phyloP scores from a whole-genome alignment of 2,113 vertebrate species.

The Pelecanoides urinatrix region DNA sequence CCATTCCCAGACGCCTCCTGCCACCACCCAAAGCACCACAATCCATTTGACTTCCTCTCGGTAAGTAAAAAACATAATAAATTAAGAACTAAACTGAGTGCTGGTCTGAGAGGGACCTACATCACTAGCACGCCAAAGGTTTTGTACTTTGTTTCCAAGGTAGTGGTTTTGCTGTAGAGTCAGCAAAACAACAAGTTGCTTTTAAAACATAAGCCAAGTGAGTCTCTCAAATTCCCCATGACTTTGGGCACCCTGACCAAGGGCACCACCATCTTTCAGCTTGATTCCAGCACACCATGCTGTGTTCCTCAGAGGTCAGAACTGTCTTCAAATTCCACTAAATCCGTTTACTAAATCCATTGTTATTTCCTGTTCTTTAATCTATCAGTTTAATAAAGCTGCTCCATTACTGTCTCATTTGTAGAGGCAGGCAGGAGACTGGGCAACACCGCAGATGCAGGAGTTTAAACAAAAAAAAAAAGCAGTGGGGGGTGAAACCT shows the following conservation, averaged over 20 bases:
- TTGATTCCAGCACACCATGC: neutral
- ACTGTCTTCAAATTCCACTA: neutral
- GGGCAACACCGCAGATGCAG: neutral
- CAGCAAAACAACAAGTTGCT: neutral
- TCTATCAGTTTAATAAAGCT: neutral
- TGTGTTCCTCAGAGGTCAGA: neutral
- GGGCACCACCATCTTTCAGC: neutral
- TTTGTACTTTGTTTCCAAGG: neutral
- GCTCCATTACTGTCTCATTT: neutral
- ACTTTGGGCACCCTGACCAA: neutral
- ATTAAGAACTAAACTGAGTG: neutral
- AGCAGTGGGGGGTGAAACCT: accelerated
- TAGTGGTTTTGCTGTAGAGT: neutral
- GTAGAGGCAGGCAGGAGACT: neutral
- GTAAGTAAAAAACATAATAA: neutral
- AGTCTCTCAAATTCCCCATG: neutral
- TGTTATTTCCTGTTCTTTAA: neutral
- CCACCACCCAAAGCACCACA: neutral
- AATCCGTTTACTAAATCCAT: neutral
- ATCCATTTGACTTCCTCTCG: neutral
- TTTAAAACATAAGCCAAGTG: neutral
- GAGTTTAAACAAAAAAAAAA: neutral
- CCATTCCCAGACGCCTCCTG: neutral
- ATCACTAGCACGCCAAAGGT: neutral
- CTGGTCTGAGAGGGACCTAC: neutral